These are phyloP conservation scores for Chrysodeixis includens DNA, from an alignment of 2,888 invertebrate genomes.

Conservation along the genomic window DNA sequence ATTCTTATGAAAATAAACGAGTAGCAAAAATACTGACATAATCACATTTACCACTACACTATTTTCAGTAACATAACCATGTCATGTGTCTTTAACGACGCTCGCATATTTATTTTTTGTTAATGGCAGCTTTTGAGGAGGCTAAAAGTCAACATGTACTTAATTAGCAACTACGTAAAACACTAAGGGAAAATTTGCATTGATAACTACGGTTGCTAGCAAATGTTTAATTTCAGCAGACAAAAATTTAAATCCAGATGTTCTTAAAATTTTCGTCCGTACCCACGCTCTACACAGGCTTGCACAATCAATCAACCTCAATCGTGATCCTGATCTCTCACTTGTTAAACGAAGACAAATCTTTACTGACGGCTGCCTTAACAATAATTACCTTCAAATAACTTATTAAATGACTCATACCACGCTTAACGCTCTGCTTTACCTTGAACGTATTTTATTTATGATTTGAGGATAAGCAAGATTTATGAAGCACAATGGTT, in stretches of 20 bases:
- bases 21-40: too few species aligned
- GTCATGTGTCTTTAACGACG: too few species aligned
- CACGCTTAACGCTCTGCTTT: conserved; percentile 15
- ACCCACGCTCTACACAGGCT: neutral
- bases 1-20: too few species aligned
- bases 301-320: conserved; percentile 10
- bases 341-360: conserved; percentile 22
- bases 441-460: conserved; percentile 31
- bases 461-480: conserved; percentile 26
- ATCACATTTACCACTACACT: too few species aligned
- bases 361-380: conserved; percentile 21
- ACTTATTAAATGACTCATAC: conserved; percentile 27
- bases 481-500: conserved; percentile 28
- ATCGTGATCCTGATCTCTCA: conserved; percentile 21
- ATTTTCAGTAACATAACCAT: too few species aligned
- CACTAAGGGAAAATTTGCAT: too few species aligned
- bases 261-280: neutral
- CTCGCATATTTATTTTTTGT: too few species aligned
- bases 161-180: too few species aligned
- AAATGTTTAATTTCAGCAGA: too few species aligned
- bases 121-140: too few species aligned
- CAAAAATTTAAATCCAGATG: neutral
- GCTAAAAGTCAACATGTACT: too few species aligned
- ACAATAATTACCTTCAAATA: conserved; percentile 10
- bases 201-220: neutral